Percentiles rank a stretch among this genome's conserved stretches.
These are phyloP conservation scores for Oikopleura vanhoeffeni DNA, from an alignment of 23 tunicate genomes.

Conservation along the genomic window DNA sequence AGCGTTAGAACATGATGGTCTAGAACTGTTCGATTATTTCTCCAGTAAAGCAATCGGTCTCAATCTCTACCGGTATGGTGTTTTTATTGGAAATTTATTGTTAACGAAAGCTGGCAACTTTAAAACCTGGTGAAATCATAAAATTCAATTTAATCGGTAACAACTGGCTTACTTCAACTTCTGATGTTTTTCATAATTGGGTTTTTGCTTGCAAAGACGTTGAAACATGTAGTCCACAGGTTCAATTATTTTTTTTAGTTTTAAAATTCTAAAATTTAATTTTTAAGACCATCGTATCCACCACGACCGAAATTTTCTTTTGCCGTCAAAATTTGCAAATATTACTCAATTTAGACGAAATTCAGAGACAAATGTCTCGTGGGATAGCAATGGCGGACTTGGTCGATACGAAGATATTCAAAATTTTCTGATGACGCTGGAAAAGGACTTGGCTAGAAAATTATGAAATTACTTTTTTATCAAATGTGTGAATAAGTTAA, in stretches of 20 bases:
- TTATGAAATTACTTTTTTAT: too few species aligned
- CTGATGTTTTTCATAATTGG: constrained; percentile 7
- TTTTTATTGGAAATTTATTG: constrained; percentile 5
- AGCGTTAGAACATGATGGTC: neutral
- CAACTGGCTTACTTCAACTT: constrained; percentile 11
- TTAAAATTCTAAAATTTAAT: neutral
- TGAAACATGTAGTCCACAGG: too few species aligned
- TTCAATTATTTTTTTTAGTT: neutral
- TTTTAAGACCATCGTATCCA: neutral
- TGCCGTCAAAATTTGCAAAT: neutral
- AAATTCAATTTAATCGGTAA: neutral
- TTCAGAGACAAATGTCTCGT: neutral
- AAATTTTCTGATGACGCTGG: too few species aligned
- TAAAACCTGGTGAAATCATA: neutral
- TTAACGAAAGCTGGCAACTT: neutral
- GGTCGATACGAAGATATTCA: neutral
- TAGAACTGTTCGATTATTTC: neutral
- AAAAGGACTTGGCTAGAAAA: too few species aligned
- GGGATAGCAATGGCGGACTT: constrained; percentile 7
- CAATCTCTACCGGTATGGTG: neutral
- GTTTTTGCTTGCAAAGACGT: neutral
- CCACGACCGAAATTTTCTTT: neutral
- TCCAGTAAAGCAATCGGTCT: neutral
- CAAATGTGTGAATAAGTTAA: too few species aligned
- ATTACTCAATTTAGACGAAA: neutral